phyloP scores from a whole-genome alignment of 2,888 invertebrate species.

The Pyrrhosoma nymphula region DNA sequence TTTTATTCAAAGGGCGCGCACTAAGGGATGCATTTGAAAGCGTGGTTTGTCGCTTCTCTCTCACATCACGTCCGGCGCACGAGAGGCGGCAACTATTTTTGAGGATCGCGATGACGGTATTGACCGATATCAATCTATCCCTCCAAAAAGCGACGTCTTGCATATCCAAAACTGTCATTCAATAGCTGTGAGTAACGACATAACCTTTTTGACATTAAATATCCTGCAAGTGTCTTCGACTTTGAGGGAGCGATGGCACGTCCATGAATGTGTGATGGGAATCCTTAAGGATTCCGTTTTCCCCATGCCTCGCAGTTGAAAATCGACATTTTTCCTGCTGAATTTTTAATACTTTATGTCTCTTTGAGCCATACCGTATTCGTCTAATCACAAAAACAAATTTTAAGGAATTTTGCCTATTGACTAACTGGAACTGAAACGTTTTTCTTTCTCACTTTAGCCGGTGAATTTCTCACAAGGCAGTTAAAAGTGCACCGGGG shows the following conservation, averaged over 20 bases:
- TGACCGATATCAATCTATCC: background rate
- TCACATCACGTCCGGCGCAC: background rate
- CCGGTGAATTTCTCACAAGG: too few relatives aligned
- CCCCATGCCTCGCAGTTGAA: too few relatives aligned
- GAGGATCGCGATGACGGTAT: background rate
- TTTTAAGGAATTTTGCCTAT: too few relatives aligned
- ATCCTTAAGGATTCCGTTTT: too few relatives aligned
- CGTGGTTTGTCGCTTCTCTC: background rate
- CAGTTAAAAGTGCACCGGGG: too few relatives aligned
- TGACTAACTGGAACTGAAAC: too few relatives aligned
- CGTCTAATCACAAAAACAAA: too few relatives aligned
- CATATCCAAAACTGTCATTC: background rate
- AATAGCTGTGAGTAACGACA: background rate
- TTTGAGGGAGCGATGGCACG: background rate
- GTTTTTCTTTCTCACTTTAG: too few relatives aligned
- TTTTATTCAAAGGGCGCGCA: background rate
- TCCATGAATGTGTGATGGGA: background rate
- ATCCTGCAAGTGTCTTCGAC: background rate
- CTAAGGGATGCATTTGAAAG: background rate
- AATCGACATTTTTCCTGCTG: too few relatives aligned
- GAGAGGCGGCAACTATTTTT: background rate
- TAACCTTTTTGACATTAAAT: background rate
- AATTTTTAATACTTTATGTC: too few relatives aligned
- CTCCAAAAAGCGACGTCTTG: background rate
- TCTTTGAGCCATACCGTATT: too few relatives aligned